Conservation (phyloP, 1,140 invertebrate species). For the Archivesica marissinica region DNA sequence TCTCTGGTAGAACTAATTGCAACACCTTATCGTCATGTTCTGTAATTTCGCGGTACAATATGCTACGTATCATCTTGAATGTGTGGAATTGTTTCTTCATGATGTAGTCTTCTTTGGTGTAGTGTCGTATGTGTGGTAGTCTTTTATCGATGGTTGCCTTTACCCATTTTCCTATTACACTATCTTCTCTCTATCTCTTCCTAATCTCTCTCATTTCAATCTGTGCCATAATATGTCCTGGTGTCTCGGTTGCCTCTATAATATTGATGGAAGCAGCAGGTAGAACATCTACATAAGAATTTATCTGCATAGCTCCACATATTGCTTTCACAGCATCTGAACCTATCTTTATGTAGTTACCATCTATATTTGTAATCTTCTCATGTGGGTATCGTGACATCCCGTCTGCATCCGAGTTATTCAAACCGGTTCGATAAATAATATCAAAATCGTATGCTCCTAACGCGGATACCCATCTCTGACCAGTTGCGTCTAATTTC, state of each 20-base stretch:
- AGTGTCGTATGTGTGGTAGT: background rate
- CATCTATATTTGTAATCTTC: background rate
- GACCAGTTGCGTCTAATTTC: conserved; percentile 20
- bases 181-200: background rate
- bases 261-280: background rate
- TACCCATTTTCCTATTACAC: background rate
- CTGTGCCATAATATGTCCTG: background rate
- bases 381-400: conserved; percentile 27
- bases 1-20: conserved; percentile 36
- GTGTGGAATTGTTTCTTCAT: background rate
- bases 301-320: background rate
- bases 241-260: background rate
- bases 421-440: background rate
- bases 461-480: conserved; percentile 14
- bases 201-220: background rate
- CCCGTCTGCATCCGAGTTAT: conserved; percentile 21
- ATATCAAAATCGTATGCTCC: conserved; percentile 38
- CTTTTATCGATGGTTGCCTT: background rate
- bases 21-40: background rate
- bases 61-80: conserved; percentile 31
- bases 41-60: conserved; percentile 27
- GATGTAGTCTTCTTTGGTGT: background rate
- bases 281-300: conserved; percentile 2
- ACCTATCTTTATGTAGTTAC: background rate
- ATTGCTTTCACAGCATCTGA: background rate